Percentiles rank a stretch among this genome's conserved stretches.
phyloP scores from a whole-genome alignment of 2,888 invertebrate species.

The Zhengitettix transpicula region DNA sequence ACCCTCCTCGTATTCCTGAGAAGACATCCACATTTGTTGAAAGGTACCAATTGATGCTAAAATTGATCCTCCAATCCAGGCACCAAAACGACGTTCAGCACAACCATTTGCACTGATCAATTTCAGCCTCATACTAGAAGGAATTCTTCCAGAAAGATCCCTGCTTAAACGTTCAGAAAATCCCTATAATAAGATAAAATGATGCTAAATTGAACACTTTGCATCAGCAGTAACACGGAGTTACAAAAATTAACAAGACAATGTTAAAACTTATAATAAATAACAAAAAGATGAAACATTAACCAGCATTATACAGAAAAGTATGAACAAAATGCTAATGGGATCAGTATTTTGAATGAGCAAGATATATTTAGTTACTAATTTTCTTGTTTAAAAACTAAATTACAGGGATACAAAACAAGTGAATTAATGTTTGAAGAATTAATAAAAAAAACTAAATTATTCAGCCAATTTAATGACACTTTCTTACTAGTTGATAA shows the following conservation, averaged over 20 bases:
- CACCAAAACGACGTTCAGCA: slow-evolving; percentile 83
- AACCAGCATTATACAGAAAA: no score
- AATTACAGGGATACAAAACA: no score
- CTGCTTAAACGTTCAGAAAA: slow-evolving; percentile 85
- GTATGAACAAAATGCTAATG: no score
- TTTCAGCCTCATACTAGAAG: slow-evolving; percentile 87
- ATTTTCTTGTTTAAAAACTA: no score
- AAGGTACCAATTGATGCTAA: slow-evolving; percentile 96
- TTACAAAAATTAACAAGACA: no score
- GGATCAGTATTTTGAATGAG: no score
- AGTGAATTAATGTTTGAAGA: neutral
- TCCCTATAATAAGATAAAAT: slow-evolving; percentile 38
- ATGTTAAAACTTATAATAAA: no score
- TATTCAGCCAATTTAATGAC: neutral
- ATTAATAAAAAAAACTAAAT: neutral
- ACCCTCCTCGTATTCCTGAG: slow-evolving; percentile 96
- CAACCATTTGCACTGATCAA: slow-evolving; percentile 82
- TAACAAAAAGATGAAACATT: no score
- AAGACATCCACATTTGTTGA: slow-evolving; percentile 99
- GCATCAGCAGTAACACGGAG: neutral
- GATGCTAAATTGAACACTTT: neutral
- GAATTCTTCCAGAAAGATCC: slow-evolving; percentile 72
- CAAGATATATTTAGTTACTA: no score
- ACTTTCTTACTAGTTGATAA: neutral
- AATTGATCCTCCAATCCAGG: slow-evolving; percentile 98